Conservation (phyloP, 2,797 vertebrate genomes). For the Hylomyscus alleni region DNA sequence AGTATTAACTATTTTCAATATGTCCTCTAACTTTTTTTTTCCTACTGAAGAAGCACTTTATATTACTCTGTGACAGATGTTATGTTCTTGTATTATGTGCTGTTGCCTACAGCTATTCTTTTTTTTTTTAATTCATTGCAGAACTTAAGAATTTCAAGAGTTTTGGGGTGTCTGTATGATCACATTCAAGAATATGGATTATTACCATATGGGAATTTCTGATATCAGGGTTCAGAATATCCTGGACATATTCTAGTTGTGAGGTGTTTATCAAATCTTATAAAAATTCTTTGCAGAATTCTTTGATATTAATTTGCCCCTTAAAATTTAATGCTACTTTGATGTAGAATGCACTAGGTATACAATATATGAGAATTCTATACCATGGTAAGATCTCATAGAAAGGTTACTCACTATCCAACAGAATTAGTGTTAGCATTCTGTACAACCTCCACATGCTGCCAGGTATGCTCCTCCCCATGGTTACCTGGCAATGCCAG, state of each 20-base stretch:
- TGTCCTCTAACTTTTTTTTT: neutral
- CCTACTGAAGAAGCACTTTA: neutral
- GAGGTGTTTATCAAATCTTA: neutral
- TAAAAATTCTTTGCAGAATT: neutral
- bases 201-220: neutral
- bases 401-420: neutral
- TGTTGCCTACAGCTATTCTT: neutral
- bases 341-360: neutral
- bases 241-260: neutral
- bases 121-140: neutral
- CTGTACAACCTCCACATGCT: no score
- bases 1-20: neutral
- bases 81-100: neutral
- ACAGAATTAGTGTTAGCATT: no score
- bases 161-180: neutral
- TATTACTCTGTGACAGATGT: neutral
- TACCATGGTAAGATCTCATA: no score
- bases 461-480: no score
- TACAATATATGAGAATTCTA: neutral
- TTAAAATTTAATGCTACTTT: neutral
- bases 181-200: neutral
- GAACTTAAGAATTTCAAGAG: neutral
- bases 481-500: no score
- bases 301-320: neutral
- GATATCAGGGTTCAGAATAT: neutral